Evolutionary conservation across 2,113 vertebrate species (phyloP), one percentile per base, ranked within the genome.

Genomic region (Coregonus clupeaformis): DNA sequence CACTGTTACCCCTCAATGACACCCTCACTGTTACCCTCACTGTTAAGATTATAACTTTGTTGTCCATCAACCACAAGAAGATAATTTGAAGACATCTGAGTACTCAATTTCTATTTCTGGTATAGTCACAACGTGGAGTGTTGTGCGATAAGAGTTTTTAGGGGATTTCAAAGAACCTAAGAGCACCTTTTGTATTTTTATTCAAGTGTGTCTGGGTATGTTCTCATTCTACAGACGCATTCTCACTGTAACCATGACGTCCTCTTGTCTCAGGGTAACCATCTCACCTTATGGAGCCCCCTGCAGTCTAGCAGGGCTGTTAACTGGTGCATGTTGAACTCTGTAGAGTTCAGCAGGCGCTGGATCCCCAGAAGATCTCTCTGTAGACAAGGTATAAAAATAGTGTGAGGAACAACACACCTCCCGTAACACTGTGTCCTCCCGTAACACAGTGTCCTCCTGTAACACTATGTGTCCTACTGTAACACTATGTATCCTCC

Each of bases 251-350:
- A 60, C 57, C 57, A 24, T 60, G 13, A 20, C 13, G 4, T 20
- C 4, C 52, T 20, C 62, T 20, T 49, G 63, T 72, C 45, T 66
- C 68, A 83, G 27, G 74, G 13, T 75, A 80, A 75, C 79, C 84
- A 81, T 79, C 57, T 60, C n/a, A 99, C 98, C 95, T 99, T 98
- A 84, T 99, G 96, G 57, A 99, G 91, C 71, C 96, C 95, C 2
- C 96, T 93, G 92, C 97, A 99, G 86, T 99, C 96, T 72, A 99
- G 87, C 91, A 96, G 82, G 76, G 95, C 97, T 0, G 95, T 99
- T 75, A 99, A 93, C 88, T 97, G 97, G 87, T 98, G 95, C 27
- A 99, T 89, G 87, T 92, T 93, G 80, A 92, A 92, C 90, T 99
- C 97, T 0, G 97, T 96, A 12, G 93, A 86, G 91, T 98, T 99